phyloP scores from a whole-genome alignment of 2,888 invertebrate genomes.

The Acanthosepion pharaonis region DNA sequence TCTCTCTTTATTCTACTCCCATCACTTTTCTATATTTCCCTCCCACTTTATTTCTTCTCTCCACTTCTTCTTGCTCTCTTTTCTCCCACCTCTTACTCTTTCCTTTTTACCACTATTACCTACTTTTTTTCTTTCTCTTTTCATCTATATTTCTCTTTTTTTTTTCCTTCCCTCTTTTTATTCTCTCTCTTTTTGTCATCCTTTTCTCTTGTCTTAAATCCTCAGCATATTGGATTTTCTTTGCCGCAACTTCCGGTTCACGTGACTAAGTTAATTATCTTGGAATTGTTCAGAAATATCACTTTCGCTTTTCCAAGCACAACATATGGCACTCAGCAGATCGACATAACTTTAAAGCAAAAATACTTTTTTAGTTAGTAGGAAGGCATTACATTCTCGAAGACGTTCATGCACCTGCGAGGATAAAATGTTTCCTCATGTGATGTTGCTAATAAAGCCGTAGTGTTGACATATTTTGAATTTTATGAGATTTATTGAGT shows the following conservation, averaged over 20 bases:
- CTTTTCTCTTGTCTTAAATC: background rate
- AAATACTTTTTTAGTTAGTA: background rate
- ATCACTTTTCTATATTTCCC: background rate
- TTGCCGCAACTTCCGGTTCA: background rate
- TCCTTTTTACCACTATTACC: no score
- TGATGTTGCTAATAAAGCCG: no score
- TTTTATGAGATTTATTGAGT: no score
- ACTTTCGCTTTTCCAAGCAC: background rate
- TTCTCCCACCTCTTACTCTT: no score
- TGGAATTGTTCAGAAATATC: background rate
- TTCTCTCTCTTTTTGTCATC: background rate
- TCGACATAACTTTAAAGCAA: background rate
- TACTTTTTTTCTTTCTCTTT: background rate
- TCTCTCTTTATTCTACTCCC: background rate
- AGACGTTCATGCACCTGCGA: background rate
- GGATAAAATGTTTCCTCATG: background rate
- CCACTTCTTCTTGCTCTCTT: background rate
- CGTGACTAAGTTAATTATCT: background rate
- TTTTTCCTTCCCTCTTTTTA: background rate
- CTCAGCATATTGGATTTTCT: background rate
- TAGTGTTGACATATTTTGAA: no score
- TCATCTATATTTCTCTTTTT: background rate
- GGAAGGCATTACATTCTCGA: background rate
- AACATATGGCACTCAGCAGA: background rate
- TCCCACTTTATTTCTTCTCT: background rate